These are phyloP conservation scores for Cecropterus lyciades DNA, from an alignment of 1,140 invertebrate genomes.

Conservation along the genomic window DNA sequence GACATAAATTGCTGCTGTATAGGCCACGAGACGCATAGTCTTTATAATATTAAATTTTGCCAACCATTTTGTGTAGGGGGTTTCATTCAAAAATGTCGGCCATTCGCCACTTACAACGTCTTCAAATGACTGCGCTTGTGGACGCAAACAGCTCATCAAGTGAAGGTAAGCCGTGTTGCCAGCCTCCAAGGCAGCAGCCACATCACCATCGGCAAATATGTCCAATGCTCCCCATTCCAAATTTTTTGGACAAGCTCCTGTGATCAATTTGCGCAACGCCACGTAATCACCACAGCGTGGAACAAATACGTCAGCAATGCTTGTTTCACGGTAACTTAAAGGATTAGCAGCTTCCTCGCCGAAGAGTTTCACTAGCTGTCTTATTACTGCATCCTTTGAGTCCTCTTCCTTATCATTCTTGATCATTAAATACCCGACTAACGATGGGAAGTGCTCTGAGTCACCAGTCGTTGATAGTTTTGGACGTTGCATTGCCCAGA, in stretches of 20 bases:
- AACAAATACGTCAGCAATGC: constrained; percentile 62
- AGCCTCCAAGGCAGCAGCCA: constrained; percentile 67
- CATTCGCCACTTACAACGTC: constrained; percentile 51
- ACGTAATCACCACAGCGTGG: constrained; percentile 70
- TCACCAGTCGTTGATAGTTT: constrained; percentile 56
- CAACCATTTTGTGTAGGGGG: constrained; percentile 45
- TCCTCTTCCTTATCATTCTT: constrained; percentile 41
- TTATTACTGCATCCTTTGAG: constrained; percentile 57
- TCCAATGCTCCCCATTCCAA: constrained; percentile 73
- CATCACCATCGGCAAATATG: constrained; percentile 70
- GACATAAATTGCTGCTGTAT: constrained; percentile 47
- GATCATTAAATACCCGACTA: constrained; percentile 65
- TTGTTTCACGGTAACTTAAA: constrained; percentile 60
- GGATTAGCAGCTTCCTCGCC: constrained; percentile 59
- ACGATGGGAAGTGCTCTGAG: constrained; percentile 47
- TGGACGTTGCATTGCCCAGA: constrained; percentile 73
- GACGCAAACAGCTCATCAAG: constrained; percentile 64
- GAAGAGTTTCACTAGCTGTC: constrained; percentile 68
- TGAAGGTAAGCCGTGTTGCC: constrained; percentile 69
- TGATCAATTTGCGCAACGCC: constrained; percentile 48
- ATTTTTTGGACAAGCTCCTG: constrained; percentile 40
- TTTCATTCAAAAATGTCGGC: constrained; percentile 51
- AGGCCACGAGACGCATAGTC: constrained; percentile 42
- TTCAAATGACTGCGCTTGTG: constrained; percentile 69
- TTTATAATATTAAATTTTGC: constrained; percentile 51